These are phyloP conservation scores for Cyphomyrus plagiostoma DNA, from an alignment of 2,113 vertebrate species.

Conservation along the genomic window DNA sequence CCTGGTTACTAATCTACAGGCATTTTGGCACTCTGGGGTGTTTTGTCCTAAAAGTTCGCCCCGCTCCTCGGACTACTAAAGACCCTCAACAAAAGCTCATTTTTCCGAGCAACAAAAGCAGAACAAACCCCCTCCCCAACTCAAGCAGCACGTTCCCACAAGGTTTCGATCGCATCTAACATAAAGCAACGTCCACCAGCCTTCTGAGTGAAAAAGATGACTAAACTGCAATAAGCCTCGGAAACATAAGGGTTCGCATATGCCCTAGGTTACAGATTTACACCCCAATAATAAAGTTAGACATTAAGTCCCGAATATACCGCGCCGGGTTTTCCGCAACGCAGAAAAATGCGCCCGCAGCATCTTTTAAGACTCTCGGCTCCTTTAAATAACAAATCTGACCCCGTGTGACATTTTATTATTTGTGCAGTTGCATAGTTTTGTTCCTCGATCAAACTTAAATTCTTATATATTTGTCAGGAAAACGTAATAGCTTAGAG, in stretches of 20 bases:
- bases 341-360: neutral
- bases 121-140: constrained; percentile 60
- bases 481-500: neutral
- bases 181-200: neutral
- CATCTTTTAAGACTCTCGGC: neutral
- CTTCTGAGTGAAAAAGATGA: neutral
- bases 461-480: neutral
- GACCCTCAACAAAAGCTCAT: constrained; percentile 65
- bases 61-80: constrained; percentile 52
- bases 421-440: neutral
- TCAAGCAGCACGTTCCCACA: constrained; percentile 25
- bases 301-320: neutral
- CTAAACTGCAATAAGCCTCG: neutral
- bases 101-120: constrained; percentile 66
- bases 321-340: neutral
- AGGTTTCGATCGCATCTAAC: neutral
- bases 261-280: neutral
- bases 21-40: constrained; percentile 63
- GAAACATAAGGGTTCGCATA: neutral
- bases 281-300: neutral
- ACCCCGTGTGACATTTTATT: neutral
- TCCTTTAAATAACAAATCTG: neutral
- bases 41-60: constrained; percentile 55
- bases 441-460: neutral
- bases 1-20: constrained; percentile 69